Evolutionary conservation across 2,797 vertebrate species (phyloP).

Genomic region (Peromyscus attwateri): DNA sequence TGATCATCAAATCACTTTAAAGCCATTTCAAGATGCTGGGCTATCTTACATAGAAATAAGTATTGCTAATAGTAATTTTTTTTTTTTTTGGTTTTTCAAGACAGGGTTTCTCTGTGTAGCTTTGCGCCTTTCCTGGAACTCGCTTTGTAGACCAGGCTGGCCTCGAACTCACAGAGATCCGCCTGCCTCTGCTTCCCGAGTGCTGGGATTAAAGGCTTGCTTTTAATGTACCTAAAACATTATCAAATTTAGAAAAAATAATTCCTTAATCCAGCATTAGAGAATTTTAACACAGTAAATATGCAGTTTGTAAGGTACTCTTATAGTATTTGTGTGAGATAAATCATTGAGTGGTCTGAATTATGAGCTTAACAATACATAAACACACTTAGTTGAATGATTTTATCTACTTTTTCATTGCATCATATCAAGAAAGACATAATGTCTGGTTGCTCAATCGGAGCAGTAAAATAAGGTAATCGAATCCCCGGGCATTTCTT

Average conservation of each 20-base stretch:
- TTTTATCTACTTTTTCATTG: neutral
- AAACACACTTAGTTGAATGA: neutral
- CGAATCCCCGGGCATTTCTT: neutral
- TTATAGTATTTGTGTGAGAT: neutral
- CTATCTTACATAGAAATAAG: neutral
- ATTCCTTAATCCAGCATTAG: neutral
- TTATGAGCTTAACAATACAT: neutral
- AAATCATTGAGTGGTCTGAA: neutral
- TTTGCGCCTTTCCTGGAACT: too few species aligned
- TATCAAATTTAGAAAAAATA: slow-evolving; percentile 37
- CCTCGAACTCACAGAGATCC: too few species aligned
- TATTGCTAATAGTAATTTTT: neutral
- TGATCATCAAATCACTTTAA: neutral
- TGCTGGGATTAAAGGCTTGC: too few species aligned
- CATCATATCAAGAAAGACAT: neutral
- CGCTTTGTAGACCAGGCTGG: too few species aligned
- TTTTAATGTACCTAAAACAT: neutral
- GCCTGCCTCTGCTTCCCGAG: too few species aligned
- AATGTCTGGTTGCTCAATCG: neutral
- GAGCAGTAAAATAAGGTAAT: neutral
- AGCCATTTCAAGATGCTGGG: neutral
- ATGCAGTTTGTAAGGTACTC: neutral
- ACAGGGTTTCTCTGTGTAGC: too few species aligned
- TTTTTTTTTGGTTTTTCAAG: too few species aligned
- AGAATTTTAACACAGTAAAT: neutral